phyloP scores from a whole-genome alignment of 30 jellyfish, hydroid and myxozoan species.

The Turritopsis rubra region DNA sequence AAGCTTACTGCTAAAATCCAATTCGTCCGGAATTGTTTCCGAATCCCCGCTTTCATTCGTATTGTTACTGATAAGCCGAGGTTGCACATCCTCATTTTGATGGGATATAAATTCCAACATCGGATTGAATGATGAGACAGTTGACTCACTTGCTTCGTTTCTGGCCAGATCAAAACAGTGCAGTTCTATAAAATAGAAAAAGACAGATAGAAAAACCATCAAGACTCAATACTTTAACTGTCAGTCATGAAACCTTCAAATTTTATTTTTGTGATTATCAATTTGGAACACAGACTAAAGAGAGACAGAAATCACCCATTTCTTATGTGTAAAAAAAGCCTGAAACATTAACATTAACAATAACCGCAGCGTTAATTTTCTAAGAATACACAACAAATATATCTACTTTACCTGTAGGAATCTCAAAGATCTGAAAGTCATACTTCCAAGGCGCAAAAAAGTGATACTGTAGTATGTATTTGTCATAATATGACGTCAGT shows the following conservation, averaged over 20 bases:
- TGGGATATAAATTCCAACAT: constrained; percentile 85
- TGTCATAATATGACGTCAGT: constrained; percentile 82
- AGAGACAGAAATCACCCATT: no score
- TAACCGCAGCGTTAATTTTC: no score
- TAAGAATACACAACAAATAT: not conserved
- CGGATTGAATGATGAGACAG: constrained; percentile 62
- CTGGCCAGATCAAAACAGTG: constrained; percentile 68
- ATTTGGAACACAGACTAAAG: no score
- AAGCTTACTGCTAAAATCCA: not conserved
- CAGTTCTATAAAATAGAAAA: constrained; percentile 35
- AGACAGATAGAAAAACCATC: not conserved
- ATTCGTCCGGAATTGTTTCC: constrained; percentile 8
- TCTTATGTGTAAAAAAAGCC: no score
- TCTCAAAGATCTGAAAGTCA: constrained; percentile 51
- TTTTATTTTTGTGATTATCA: not conserved
- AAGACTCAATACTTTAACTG: not conserved
- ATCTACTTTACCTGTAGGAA: constrained; percentile 57
- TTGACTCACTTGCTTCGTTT: constrained; percentile 49
- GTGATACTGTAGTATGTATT: constrained; percentile 58
- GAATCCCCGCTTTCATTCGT: not conserved
- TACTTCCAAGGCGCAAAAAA: constrained; percentile 66
- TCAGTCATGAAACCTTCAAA: no score
- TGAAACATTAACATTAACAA: no score
- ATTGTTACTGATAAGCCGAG: constrained; percentile 9
- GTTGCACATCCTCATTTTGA: constrained; percentile 34